These are phyloP conservation scores for Camponotus vicinus DNA, from an alignment of 1,140 invertebrate genomes.

Conservation along the genomic window DNA sequence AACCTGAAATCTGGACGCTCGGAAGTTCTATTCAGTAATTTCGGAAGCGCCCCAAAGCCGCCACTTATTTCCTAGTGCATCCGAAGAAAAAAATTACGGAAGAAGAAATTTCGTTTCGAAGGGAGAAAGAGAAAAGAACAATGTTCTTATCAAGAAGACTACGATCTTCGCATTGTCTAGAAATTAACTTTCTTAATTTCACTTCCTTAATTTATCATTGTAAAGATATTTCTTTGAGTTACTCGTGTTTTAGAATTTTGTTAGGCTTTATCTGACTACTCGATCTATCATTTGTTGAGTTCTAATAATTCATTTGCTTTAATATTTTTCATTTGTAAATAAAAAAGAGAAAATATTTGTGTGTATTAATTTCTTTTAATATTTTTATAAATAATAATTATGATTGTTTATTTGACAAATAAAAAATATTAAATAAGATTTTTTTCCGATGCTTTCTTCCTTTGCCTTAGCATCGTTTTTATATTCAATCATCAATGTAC, in stretches of 20 bases:
- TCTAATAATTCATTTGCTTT: neutral
- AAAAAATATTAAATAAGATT: too few relatives aligned
- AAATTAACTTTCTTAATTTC: constrained; percentile 42
- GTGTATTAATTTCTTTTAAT: too few relatives aligned
- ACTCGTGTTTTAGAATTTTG: neutral
- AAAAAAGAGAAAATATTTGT: too few relatives aligned
- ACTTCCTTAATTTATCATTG: constrained; percentile 19
- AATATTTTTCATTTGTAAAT: neutral
- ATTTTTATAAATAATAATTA: too few relatives aligned
- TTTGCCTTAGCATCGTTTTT: too few relatives aligned
- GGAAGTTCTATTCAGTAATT: constrained; percentile 65
- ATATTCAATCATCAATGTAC: too few relatives aligned
- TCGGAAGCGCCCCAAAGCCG: constrained; percentile 55
- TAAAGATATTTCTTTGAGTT: constrained; percentile 25
- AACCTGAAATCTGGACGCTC: constrained; percentile 64
- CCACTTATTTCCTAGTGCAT: constrained; percentile 36
- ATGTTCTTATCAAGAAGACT: constrained; percentile 28
- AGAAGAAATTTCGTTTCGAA: constrained; percentile 45
- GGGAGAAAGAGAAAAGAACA: constrained; percentile 9
- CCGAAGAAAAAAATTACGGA: constrained; percentile 41
- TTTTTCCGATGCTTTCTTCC: too few relatives aligned
- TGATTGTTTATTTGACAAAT: too few relatives aligned
- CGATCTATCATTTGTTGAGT: constrained; percentile 9
- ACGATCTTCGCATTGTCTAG: neutral
- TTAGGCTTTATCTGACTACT: neutral